Evolutionary conservation across 1,140 invertebrate genomes (phyloP), one percentile per base, ranked within the genome.

Genomic region (Nebria ingens): DNA sequence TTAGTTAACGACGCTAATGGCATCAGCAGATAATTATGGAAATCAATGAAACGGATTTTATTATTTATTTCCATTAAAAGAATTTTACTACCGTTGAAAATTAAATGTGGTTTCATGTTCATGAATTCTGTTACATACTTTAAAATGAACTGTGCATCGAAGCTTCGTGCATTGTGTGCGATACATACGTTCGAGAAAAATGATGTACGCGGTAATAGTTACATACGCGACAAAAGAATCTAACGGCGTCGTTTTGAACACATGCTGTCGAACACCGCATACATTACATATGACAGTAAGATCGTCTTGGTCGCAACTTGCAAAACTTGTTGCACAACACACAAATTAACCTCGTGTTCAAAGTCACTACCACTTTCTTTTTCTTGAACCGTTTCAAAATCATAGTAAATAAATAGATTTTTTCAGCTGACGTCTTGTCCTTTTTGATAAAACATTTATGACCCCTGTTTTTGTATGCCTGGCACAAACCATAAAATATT

Each of bases 1-100:
- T 59, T 53, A 9, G 56, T 56, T 17, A 62, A 21, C 4, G 25
- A 4, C 4, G 25, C 4, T 13, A 29, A 13, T 29, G 4, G 25
- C 25, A 29, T 13, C 4, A 6, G 25, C 13, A 29, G 25, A 29
- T 29, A 29, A 13, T 29, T 29, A 29, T 6, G 4, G 4, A 13
- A 29, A 29, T 29, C 25, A 6, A 29, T 29, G 13, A 29, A 29
- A 6, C 13, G 4, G 13, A 29, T n/a, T n/a, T n/a, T 29, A 29
- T 29, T 4, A 29, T 29, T 29, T 6, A 29, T 29, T 29, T 29
- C 4, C 13, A 29, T 6, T 29, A 6, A 29, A 4, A 29, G 4
- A 6, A 29, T 29, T 29, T 29, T 29, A 29, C 4, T 6, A 29
- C 25, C 25, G 13, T 29, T 29, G 4, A 29, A 29, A 29, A 29